Evolutionary conservation across 1,140 invertebrate species (phyloP), one percentile per base, ranked within the genome.

Genomic region (Trachymyrmex cornetzi): DNA sequence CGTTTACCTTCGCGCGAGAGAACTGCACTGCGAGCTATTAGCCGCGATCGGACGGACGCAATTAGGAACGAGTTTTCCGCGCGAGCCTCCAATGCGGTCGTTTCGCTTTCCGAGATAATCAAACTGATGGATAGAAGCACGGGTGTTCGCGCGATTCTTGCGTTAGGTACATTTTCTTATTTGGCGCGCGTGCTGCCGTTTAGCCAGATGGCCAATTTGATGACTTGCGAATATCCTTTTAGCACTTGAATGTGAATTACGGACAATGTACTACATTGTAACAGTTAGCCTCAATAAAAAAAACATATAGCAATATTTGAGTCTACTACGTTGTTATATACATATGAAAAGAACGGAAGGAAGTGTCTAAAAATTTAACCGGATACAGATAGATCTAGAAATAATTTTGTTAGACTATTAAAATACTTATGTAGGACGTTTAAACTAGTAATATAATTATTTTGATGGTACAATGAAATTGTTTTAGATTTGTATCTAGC

Each of bases 21-120:
- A 82, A 53, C 50, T 48, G 77, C 77, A n/a, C 57, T 67, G 59
- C 80, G n/a, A 89, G 50, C 89, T 90, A 89, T 90, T 90, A 90
- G 89, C 85, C 88, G n/a, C 24, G 38, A 69, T 69, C 66, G 14
- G 66, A 75, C 38, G 44, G 79, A 7, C 74, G 66, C 74, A 88
- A 89, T 89, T 74, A 75, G 82, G 59, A 66, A 24, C 69, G 44
- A 71, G 63, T 66, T 74, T 87, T 89, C 59, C 77, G 30, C 27
- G 6, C 30, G 34, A n/a, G 9, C 19, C 5, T 19, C 19, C 79
- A 55, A 55, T 30, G 24, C 53, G 16, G 53, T 38, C 48, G 64
- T 22, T 48, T 55, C 64, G 67, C 80, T 82, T 72, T 72, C 38
- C 69, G 44, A 75, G 80, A 84, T 75, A 75, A 84, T 75, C 80